phyloP scores from a whole-genome alignment of 1,140 invertebrate genomes.

The Hyphantria cunea region DNA sequence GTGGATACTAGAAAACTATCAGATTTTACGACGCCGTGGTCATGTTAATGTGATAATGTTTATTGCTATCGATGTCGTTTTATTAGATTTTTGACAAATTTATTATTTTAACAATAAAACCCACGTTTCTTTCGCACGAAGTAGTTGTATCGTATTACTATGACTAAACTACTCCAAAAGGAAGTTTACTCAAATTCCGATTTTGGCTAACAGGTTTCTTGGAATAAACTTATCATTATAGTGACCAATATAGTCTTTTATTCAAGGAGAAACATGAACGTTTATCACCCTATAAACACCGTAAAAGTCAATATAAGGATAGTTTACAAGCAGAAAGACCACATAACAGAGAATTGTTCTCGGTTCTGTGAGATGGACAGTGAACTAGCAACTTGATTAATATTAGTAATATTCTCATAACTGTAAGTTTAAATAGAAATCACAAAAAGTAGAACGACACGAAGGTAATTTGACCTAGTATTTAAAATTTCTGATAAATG shows the following conservation, averaged over 20 bases:
- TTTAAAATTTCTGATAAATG: background rate
- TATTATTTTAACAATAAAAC: conserved; percentile 29
- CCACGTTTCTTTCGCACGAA: conserved; percentile 24
- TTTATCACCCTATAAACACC: background rate
- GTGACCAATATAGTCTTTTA: background rate
- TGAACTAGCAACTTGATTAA: background rate
- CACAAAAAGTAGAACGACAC: too few relatives aligned
- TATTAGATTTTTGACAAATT: conserved; percentile 34
- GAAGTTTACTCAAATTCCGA: conserved; percentile 20
- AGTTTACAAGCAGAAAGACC: background rate
- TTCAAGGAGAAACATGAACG: background rate
- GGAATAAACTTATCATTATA: conserved; percentile 1
- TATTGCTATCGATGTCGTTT: conserved; percentile 39
- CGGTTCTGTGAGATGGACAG: too few relatives aligned
- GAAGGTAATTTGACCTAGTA: too few relatives aligned
- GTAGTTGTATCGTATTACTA: conserved; percentile 12
- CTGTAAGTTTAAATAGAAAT: too few relatives aligned
- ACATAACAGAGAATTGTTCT: too few relatives aligned
- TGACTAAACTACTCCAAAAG: conserved; percentile 5
- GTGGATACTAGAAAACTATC: conserved; percentile 23
- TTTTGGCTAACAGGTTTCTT: conserved; percentile 14
- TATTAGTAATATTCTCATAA: background rate
- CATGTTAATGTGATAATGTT: conserved; percentile 39
- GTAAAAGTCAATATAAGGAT: background rate
- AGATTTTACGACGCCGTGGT: conserved; percentile 44